A percentile compares a stretch with the other conserved stretches of the same genome.
phyloP scores from a whole-genome alignment of 2,888 invertebrate genomes.

The Cerceris rybyensis region DNA sequence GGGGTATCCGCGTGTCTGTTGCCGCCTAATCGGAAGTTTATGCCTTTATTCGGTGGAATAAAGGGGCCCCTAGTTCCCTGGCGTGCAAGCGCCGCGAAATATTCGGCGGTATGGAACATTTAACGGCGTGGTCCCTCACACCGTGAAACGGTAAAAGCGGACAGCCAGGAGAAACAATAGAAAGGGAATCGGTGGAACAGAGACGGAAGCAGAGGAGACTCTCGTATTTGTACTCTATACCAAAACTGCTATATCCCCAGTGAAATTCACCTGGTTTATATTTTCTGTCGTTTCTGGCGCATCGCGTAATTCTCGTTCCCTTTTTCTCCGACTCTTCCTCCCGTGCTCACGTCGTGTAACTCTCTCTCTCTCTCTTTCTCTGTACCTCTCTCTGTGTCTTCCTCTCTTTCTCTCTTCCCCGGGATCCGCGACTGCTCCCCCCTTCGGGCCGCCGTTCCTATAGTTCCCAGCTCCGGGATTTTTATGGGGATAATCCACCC shows the following conservation, averaged over 20 bases:
- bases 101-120: slow-evolving; percentile 75
- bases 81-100: slow-evolving; percentile 59
- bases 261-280: slow-evolving; percentile 73
- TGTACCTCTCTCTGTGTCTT: background rate
- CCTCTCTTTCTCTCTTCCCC: background rate
- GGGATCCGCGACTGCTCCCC: background rate
- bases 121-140: slow-evolving; percentile 68
- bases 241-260: slow-evolving; percentile 57
- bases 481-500: slow-evolving; percentile 67
- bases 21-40: slow-evolving; percentile 65
- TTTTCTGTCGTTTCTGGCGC: slow-evolving; percentile 67
- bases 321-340: background rate
- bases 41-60: slow-evolving; percentile 54
- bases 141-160: slow-evolving; percentile 54
- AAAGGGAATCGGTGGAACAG: slow-evolving; percentile 27
- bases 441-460: slow-evolving; percentile 11
- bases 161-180: slow-evolving; percentile 26
- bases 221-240: slow-evolving; percentile 63
- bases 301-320: slow-evolving; percentile 57
- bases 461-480: slow-evolving; percentile 51
- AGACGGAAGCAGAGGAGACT: slow-evolving; percentile 32
- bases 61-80: slow-evolving; percentile 42
- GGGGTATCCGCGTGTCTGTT: slow-evolving; percentile 19
- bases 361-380: background rate
- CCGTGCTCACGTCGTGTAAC: background rate